Conservation (phyloP, 1,140 invertebrate species). For the Formica selysi region DNA sequence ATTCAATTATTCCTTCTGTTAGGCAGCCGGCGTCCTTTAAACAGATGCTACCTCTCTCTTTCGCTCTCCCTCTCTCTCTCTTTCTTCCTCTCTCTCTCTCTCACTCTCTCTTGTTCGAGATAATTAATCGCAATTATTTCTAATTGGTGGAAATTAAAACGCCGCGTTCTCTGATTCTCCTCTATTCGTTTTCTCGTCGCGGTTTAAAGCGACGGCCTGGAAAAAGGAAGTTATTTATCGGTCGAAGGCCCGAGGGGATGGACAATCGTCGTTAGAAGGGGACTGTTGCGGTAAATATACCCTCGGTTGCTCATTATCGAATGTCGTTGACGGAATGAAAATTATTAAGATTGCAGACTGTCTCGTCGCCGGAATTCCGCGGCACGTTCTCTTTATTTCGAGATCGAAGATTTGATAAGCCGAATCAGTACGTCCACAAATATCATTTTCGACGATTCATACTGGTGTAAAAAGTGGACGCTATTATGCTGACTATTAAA, state of each 20-base stretch:
- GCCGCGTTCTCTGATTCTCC: constrained; percentile 53
- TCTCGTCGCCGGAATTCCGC: constrained; percentile 63
- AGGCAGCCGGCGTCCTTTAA: constrained; percentile 47
- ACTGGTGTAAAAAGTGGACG: not conserved
- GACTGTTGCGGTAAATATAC: constrained; percentile 67
- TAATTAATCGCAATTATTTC: constrained; percentile 74
- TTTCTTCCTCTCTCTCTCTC: not conserved
- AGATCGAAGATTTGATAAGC: constrained; percentile 49
- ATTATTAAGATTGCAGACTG: constrained; percentile 68
- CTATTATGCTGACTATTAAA: not conserved
- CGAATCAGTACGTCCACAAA: constrained; percentile 18
- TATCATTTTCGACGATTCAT: not conserved
- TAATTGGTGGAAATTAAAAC: constrained; percentile 71
- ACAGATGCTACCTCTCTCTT: constrained; percentile 50
- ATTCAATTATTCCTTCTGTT: constrained; percentile 66
- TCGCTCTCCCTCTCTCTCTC: not conserved
- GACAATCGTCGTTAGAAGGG: constrained; percentile 60
- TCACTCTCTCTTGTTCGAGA: constrained; percentile 50
- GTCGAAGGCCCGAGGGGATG: constrained; percentile 26
- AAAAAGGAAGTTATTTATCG: constrained; percentile 62
- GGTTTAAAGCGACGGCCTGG: constrained; percentile 25
- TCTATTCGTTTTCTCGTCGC: constrained; percentile 20
- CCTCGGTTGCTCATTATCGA: constrained; percentile 69
- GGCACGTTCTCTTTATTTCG: constrained; percentile 70
- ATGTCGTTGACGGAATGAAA: constrained; percentile 63